Conservation (phyloP, 2,797 vertebrate species). For the Discoglossus pictus region DNA sequence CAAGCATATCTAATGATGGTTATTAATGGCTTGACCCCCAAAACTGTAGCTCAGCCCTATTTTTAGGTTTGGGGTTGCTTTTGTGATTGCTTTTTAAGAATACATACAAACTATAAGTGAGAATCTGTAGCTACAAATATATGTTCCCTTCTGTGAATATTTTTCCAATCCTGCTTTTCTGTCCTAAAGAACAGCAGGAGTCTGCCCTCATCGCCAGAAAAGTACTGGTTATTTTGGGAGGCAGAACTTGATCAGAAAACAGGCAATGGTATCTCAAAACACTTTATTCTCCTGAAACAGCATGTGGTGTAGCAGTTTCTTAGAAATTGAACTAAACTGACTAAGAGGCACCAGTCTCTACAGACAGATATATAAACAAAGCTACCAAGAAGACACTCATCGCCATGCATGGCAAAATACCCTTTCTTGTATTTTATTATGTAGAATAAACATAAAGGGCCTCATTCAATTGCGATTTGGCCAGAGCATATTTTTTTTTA, state of each 20-base stretch:
- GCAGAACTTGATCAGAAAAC: constrained; percentile 35
- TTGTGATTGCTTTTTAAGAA: no score
- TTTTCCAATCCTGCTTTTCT: constrained; percentile 24
- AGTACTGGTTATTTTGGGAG: constrained; percentile 9
- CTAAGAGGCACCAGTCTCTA: constrained; percentile 15
- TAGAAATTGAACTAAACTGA: constrained; percentile 17
- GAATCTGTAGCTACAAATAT: no score
- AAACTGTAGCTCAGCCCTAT: no score
- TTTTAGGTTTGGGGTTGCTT: no score
- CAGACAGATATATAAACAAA: constrained; percentile 15
- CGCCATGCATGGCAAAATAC: not conserved
- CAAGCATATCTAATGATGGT: no score
- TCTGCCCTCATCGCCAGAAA: constrained; percentile 27
- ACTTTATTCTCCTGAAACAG: constrained; percentile 36
- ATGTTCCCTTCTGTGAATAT: constrained; percentile 39
- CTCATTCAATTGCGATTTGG: no score
- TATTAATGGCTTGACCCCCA: no score
- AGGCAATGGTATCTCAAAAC: constrained; percentile 30
- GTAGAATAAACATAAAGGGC: no score
- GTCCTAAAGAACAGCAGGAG: constrained; percentile 31
- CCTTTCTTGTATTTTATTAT: constrained; percentile 1
- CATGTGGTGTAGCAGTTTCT: constrained; percentile 26
- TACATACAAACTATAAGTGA: no score
- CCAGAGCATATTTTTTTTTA: no score
- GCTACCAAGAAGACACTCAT: not conserved